Base-by-base conservation (phyloP, 2,888 invertebrate species). In the Brachylomia viminalis region DNA sequence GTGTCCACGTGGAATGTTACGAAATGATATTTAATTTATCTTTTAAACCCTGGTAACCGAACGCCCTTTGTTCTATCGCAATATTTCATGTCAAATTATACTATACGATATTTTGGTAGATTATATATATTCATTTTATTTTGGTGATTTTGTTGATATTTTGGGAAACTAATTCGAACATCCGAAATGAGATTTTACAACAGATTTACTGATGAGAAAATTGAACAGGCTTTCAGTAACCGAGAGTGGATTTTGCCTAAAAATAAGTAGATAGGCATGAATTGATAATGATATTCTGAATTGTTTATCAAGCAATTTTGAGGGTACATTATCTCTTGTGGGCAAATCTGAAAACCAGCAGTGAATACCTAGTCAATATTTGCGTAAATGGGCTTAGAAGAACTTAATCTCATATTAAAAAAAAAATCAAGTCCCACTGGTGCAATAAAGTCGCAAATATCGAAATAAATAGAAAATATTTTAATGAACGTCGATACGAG, bases 231-330 rank as follows among this genome's bases (percentile, higher is more conserved):
- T 33, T 62, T 49, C 77, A 56, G 77, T 77, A 66, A 67, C 20
- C 49, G 15, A n/a, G 56, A 59, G 58, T 76, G 58, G 64, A 61
- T 61, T 30, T 61, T 61, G 33, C 33, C 47, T 77, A 47, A 66
- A 80, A 75, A 75, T 82, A 82, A 82, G 61, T 77, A 67, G 76
- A 27, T 45, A 27, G 64, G 11, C 33, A 58, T 82, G 64, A 75
- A 82, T 77, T 75, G 23, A 64, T 82, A 77, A 64, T 58, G 56
- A 52, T 56, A 27, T 75, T 56, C 64, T 75, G 77, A 77, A 82
- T 82, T 82, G 75, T 82, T 78, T 78, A 78, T 64, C 42, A 64
- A 75, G 76, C 49, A 78, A 78, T 78, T 77, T 75, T 27, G 76
- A 75, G 56, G 49, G 82, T 33, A 77, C 82, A 58, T 64, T 75